Conservation (phyloP, 2,797 vertebrate species). For the Lepilemur ruficaudatus region DNA sequence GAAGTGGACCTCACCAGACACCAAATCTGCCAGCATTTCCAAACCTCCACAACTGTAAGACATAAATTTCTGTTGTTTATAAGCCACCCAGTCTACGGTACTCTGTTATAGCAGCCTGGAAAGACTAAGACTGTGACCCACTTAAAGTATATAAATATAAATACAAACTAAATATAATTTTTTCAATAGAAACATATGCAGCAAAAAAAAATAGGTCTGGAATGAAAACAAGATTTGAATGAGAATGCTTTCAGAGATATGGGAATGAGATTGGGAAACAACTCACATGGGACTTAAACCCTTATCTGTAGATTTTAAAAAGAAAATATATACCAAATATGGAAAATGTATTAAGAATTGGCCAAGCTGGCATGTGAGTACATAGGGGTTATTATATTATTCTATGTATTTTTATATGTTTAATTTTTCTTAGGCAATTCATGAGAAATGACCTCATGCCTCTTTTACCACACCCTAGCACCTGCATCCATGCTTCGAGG, state of each 20-base stretch:
- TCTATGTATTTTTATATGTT: background rate
- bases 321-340: background rate
- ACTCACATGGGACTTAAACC: background rate
- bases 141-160: background rate
- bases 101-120: background rate
- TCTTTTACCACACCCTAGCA: background rate
- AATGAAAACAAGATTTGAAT: background rate
- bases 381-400: background rate
- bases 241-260: background rate
- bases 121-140: background rate
- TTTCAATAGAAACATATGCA: background rate
- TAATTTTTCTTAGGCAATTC: background rate
- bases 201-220: background rate
- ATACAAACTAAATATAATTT: conserved; percentile 16
- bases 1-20: background rate
- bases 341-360: background rate
- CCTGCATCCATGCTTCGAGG: background rate
- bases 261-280: background rate
- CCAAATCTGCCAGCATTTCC: background rate
- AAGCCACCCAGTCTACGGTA: background rate
- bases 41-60: background rate
- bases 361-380: background rate
- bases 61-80: background rate
- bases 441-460: background rate
- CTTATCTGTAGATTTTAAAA: background rate